Base-by-base conservation (phyloP, 2,888 invertebrate species). In the Epinotia ramella region DNA sequence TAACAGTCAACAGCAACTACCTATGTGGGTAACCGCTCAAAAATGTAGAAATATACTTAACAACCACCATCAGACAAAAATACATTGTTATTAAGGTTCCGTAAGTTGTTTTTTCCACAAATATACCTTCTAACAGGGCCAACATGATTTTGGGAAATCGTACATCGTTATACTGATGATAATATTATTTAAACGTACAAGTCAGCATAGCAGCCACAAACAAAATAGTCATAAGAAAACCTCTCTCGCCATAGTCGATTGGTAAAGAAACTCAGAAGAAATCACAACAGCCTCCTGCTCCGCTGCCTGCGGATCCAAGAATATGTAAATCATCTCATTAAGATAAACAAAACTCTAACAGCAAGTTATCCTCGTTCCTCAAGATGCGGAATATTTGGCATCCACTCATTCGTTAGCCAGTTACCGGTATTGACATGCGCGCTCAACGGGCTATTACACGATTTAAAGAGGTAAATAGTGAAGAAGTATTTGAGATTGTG, bases 311-410 rank as follows among this genome's bases (percentile, higher is more conserved):
- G 84, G 86, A 88, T 86, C 88, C 84, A 84, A 82, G 86, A 89
- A 87, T 82, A 89, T 86, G 86, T 85, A 89, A 90, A 91, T 89
- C 82, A 82, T 80, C 84, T 88, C 86, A 89, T 88, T 88, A 88
- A 78, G 85, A 83, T 82, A 88, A 88, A 87, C 86, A 86, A 85
- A 87, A 84, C 84, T 81, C 79, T 73, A 82, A 82, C 80, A 80
- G 83, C 84, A 70, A 79, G 68, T 83, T 72, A 76, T 76, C 72
- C 71, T 76, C 85, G 86, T 86, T 86, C 86, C 84, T 87, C 81
- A 80, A 84, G 81, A 84, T 83, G 84, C 81, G 85, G 80, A 84
- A 82, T 86, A 83, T 86, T 89, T 85, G 84, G 82, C 83, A 82
- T 85, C 83, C 80, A 81, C 80, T 87, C 88, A 90, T 89, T 91